Percentiles rank a stretch among this genome's conserved stretches.
These are phyloP conservation scores for Pocillopora grandis DNA, from an alignment of 92 coral and sea anemone genomes.

Conservation along the genomic window DNA sequence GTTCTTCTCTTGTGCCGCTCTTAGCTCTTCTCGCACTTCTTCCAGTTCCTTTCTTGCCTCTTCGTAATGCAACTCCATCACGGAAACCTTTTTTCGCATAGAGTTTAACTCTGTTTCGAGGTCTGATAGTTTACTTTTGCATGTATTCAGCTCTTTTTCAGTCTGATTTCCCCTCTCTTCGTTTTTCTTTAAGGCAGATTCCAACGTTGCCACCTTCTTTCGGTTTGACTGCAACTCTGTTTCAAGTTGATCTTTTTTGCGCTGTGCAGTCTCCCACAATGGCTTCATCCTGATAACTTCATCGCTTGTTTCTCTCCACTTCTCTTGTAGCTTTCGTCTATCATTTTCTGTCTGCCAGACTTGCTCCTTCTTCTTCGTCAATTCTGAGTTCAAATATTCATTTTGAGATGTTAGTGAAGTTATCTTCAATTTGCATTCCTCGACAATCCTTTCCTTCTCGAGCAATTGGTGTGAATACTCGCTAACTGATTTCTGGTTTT, in stretches of 20 bases:
- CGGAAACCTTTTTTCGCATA: constrained; percentile 71
- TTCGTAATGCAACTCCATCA: constrained; percentile 64
- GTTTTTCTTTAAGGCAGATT: constrained; percentile 58
- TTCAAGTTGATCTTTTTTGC: constrained; percentile 85
- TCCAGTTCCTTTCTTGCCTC: constrained; percentile 65
- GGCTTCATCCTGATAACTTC: constrained; percentile 79
- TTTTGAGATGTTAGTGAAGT: constrained; percentile 66
- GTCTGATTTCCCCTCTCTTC: constrained; percentile 58
- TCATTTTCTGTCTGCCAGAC: constrained; percentile 69
- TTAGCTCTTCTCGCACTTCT: constrained; percentile 54
- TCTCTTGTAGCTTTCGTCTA: constrained; percentile 71
- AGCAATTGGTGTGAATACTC: constrained; percentile 45
- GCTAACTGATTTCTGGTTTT: constrained; percentile 61
- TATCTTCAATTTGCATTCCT: constrained; percentile 68
- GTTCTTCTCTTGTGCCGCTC: constrained; percentile 72
- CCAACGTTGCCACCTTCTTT: constrained; percentile 67
- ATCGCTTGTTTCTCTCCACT: constrained; percentile 66
- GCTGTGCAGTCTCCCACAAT: constrained; percentile 67
- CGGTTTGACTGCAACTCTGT: constrained; percentile 68
- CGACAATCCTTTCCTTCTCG: constrained; percentile 60
- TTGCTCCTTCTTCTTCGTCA: constrained; percentile 54
- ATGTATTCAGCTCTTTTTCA: constrained; percentile 59
- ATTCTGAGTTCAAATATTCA: constrained; percentile 61
- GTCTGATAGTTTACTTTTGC: constrained; percentile 65
- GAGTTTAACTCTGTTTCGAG: constrained; percentile 71